Base-by-base conservation (phyloP, 1,140 invertebrate species). In the Lepidostoma basale region DNA sequence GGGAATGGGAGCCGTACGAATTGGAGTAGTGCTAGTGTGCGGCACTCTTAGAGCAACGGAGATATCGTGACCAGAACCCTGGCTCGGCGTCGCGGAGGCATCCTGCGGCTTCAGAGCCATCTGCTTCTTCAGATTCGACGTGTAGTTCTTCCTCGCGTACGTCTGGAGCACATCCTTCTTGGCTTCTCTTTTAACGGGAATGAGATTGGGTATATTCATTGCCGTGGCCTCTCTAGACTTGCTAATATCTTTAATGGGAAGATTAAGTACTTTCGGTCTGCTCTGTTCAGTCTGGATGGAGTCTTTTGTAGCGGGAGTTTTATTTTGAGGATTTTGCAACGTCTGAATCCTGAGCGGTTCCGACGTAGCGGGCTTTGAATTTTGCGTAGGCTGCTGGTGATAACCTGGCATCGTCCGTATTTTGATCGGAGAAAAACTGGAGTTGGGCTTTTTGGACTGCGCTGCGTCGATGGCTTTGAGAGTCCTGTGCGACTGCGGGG, bases 91-190 rank as follows among this genome's bases (percentile, higher is more conserved):
- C 3, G 20, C 9, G 2, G 23, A 1, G 12, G 26, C 25, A 1
- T 28, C 36, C 10, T 54, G 14, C 20, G 36, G 8, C 10, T 44
- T 56, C 14, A 56, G 20, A 2, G 64, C 64, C 14, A 16, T 30
- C 20, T 66, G 64, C 52, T 66, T 66, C 18, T 58, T 66, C 39
- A 66, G 16, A 12, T 30, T 26, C n/a, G 26, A 30, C 23, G n/a
- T 40, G 20, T 66, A 45, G 18, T 58, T 66, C 45, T 66, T 66
- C 59, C 64, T 66, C 14, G 64, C 64, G 14, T 66, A 66, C 3
- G 64, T 66, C 40, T 45, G 52, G n/a, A 33, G 54, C 14, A 58
- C 28, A 1, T 22, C 28, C 20, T 54, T 47, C 23, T 67, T 67
- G 6, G 22, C 10, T 10, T 66, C 63, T 23, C 30, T 64, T 26